phyloP scores from a whole-genome alignment of 2,113 vertebrate species.

The Aspidoscelis tigris region DNA sequence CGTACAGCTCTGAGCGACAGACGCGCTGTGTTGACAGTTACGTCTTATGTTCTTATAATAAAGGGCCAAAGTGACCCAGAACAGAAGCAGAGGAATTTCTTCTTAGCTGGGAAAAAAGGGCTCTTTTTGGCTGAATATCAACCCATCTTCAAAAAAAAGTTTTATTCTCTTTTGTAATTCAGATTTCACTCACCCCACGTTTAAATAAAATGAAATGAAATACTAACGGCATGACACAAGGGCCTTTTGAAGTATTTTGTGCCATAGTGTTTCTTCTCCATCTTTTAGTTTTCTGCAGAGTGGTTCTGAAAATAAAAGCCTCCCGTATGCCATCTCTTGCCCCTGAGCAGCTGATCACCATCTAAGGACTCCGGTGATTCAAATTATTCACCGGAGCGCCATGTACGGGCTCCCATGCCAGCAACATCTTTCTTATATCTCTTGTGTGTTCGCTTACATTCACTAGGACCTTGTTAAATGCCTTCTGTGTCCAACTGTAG shows the following conservation, averaged over 20 bases:
- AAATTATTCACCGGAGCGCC: neutral
- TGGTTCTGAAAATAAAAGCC: neutral
- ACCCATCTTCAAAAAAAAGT: neutral
- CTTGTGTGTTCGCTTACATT: neutral
- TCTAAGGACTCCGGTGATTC: neutral
- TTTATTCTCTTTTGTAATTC: constrained; percentile 11
- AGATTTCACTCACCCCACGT: neutral
- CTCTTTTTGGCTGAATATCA: neutral
- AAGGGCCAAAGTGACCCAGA: neutral
- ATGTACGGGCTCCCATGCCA: neutral
- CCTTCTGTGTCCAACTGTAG: neutral
- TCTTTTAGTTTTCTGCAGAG: neutral
- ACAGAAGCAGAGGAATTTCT: neutral
- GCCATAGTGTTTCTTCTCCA: neutral
- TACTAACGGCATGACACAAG: neutral
- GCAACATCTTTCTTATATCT: neutral
- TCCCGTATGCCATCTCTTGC: neutral
- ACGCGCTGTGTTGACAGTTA: no score
- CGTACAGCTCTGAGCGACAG: no score
- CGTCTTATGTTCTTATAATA: neutral
- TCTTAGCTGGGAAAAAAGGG: neutral
- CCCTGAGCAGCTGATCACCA: neutral
- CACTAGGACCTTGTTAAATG: neutral
- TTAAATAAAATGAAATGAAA: neutral
- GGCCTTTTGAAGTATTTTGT: constrained; percentile 2